phyloP scores from a whole-genome alignment of 2,113 vertebrate species.

The Cervus canadensis region DNA sequence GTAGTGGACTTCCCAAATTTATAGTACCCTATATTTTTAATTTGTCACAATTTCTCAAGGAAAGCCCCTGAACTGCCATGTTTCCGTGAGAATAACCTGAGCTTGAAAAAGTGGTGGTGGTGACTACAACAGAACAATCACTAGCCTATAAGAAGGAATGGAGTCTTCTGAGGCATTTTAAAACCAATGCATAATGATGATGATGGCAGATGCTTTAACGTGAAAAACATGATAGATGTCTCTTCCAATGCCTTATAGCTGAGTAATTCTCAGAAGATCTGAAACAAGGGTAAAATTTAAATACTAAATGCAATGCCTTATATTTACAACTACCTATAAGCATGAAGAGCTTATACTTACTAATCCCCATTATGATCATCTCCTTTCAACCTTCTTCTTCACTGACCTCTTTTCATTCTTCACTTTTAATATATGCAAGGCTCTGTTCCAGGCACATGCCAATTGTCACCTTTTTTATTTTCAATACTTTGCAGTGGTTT shows the following conservation, averaged over 20 bases:
- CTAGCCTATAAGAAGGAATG: background rate
- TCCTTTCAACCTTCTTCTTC: background rate
- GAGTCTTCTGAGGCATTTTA: background rate
- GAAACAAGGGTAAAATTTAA: background rate
- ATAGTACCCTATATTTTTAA: background rate
- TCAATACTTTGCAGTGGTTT: background rate
- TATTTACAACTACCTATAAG: background rate
- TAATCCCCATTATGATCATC: background rate
- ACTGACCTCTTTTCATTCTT: background rate
- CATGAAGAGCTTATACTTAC: background rate
- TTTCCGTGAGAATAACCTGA: background rate
- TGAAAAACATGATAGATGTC: background rate
- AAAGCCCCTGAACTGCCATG: background rate
- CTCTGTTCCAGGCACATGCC: background rate
- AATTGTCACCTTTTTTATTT: background rate
- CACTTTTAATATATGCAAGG: background rate
- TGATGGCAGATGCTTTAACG: background rate
- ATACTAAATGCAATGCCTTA: background rate
- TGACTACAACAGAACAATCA: background rate
- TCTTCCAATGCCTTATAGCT: background rate
- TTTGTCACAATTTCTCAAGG: background rate
- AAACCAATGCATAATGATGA: background rate
- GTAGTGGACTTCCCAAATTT: background rate
- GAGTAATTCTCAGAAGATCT: background rate
- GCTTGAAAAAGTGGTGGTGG: background rate